Conservation (phyloP, 2,888 invertebrate species). For the Aleiodes leptofemur region DNA sequence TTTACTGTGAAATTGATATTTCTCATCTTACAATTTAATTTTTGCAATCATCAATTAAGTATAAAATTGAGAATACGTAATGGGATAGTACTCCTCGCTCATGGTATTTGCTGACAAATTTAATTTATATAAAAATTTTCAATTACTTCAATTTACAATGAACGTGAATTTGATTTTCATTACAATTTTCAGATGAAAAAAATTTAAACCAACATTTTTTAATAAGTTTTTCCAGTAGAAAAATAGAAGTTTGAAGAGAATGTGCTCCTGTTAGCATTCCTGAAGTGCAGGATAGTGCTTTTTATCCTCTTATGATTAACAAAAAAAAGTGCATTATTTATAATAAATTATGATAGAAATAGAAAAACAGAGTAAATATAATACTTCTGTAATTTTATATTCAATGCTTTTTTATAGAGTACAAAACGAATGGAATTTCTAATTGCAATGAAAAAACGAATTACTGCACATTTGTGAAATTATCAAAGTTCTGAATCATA, state of each 20-base stretch:
- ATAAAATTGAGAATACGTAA: not conserved
- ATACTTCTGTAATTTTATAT: slow-evolving; percentile 9
- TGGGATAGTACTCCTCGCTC: not conserved
- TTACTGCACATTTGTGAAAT: not conserved
- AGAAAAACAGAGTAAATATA: not conserved
- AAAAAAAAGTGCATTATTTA: slow-evolving; percentile 9
- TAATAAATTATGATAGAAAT: not conserved
- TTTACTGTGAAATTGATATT: too few relatives aligned
- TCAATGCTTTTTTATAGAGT: not conserved
- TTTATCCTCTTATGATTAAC: not conserved
- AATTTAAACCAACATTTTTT: too few relatives aligned
- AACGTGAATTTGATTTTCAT: too few relatives aligned
- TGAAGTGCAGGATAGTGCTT: slow-evolving; percentile 4
- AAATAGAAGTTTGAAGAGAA: too few relatives aligned
- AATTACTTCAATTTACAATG: too few relatives aligned
- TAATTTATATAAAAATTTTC: too few relatives aligned
- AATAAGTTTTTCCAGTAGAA: too few relatives aligned
- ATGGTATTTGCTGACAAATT: slow-evolving; percentile 11
- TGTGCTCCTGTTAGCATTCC: too few relatives aligned
- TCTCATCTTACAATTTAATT: not conserved
- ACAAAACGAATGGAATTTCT: not conserved
- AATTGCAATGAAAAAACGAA: not conserved
- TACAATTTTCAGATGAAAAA: too few relatives aligned
- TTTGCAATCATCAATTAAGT: slow-evolving; percentile 9
- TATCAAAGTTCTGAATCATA: not conserved